Percentiles rank a stretch among this genome's conserved stretches.
Evolutionary conservation across 2,113 vertebrate genomes (phyloP).

Genomic region (Circaetus gallicus): DNA sequence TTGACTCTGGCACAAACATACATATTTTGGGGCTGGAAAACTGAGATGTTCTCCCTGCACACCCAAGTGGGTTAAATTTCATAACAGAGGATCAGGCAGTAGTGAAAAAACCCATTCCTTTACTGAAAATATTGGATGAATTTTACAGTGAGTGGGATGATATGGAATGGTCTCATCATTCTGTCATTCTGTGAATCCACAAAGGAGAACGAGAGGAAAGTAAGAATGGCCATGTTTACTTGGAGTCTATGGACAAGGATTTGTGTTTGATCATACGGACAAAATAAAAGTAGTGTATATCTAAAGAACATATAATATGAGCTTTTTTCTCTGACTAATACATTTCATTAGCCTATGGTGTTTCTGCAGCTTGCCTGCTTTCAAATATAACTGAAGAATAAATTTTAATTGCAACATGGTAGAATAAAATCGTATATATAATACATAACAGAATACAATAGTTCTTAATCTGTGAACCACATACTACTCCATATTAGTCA

Average conservation of each 20-base stretch:
- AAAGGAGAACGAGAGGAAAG: not conserved
- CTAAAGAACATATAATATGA: not conserved
- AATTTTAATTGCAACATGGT: not conserved
- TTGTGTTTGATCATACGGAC: not conserved
- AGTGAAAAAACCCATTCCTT: not conserved
- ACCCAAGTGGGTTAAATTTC: conserved; percentile 21
- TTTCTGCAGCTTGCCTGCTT: not conserved
- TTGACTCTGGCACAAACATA: conserved; percentile 46
- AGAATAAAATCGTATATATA: not conserved
- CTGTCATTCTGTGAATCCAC: not conserved
- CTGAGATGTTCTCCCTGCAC: not conserved
- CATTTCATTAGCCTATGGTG: not conserved
- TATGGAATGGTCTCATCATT: not conserved
- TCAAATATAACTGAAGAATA: not conserved
- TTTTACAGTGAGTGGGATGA: not conserved
- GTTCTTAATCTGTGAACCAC: not conserved
- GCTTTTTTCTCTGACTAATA: not conserved
- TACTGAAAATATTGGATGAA: not conserved
- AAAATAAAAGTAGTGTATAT: not conserved
- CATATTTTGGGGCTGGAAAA: conserved; percentile 17
- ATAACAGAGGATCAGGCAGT: not conserved
- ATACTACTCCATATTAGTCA: not conserved
- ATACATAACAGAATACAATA: not conserved
- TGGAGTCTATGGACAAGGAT: not conserved
- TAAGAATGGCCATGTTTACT: not conserved